Base-by-base conservation (phyloP, 2,888 invertebrate species). In the Allolobophora icterica region DNA sequence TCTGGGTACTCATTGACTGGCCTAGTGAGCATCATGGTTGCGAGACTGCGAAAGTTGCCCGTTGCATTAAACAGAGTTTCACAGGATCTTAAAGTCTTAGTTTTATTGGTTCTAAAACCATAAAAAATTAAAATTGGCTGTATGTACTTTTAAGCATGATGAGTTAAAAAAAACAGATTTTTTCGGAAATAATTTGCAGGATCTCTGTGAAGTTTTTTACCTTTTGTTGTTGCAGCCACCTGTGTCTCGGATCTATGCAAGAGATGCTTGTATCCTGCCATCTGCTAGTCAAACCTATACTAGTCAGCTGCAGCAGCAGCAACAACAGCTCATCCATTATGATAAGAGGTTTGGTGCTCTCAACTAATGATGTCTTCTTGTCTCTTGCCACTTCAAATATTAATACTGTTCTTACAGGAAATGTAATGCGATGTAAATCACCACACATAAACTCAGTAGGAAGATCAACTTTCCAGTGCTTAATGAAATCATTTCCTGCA, bases 251-350 rank as follows among this genome's bases (percentile, higher is more conserved):
- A 71, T 71, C n/a, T 71, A 30, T 1, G 11, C 71, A n/a, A n/a
- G 71, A 71, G 71, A 71, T 71, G n/a, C 71, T 71, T 71, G 71
- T 71, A n/a, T 71, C 71, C 71, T 71, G 71, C 17, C 71, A 71
- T 71, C 71, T 71, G 71, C 71, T 71, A 8, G 71, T 71, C 71
- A 71, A n/a, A n/a, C n/a, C 71, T 71, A n/a, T n/a, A 71, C 71
- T 71, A 71, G 71, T 71, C 71, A 71, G 2, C n/a, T 71, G n/a
- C 71, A 71, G n/a, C 71, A 71, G 11, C 71, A 71, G 71, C 71
- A 71, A 17, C 71, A 71, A 17, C 71, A 71, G n/a, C 3, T n/a
- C 0, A 13, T 71, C n/a, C 71, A 71, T 71, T 71, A 71, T n/a
- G 71, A 71, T 71, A 71, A 71, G n/a, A 71, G 71, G 71, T 71